These are phyloP conservation scores for Campoletis sonorensis DNA, from an alignment of 1,140 invertebrate genomes.

Conservation along the genomic window DNA sequence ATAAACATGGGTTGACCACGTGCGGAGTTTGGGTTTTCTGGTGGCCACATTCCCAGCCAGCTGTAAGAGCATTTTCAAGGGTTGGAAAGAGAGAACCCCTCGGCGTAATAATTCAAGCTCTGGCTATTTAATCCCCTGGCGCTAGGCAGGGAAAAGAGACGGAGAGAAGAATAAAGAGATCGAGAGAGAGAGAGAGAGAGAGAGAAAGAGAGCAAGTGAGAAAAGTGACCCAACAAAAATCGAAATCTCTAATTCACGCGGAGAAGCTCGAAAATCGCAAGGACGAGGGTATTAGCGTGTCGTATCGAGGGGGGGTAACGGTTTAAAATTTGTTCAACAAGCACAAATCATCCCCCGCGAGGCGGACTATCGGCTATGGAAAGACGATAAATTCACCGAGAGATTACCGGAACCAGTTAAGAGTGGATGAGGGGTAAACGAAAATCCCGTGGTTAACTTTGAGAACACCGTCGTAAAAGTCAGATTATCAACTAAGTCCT, in stretches of 20 bases:
- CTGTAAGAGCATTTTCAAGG: background rate
- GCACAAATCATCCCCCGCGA: slow-evolving; percentile 15
- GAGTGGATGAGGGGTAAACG: no score
- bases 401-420: background rate
- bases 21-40: slow-evolving; percentile 13
- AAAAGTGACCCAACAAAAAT: slow-evolving; percentile 23
- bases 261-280: background rate
- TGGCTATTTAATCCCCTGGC: slow-evolving; percentile 34
- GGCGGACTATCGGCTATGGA: no score
- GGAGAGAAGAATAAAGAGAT: background rate
- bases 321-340: slow-evolving; percentile 34
- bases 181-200: slow-evolving; percentile 1
- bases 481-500: no score
- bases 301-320: background rate
- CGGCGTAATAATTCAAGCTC: slow-evolving; percentile 35
- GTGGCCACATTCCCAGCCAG: background rate
- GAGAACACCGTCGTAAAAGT: no score
- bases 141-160: background rate
- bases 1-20: slow-evolving; percentile 5
- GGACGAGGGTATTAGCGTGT: slow-evolving; percentile 8
- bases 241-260: slow-evolving; percentile 33
- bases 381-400: slow-evolving; percentile 26
- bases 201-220: background rate
- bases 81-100: background rate
- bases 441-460: no score